Conservation (phyloP, 2,797 vertebrate species). For the Lerista edwardsae region DNA sequence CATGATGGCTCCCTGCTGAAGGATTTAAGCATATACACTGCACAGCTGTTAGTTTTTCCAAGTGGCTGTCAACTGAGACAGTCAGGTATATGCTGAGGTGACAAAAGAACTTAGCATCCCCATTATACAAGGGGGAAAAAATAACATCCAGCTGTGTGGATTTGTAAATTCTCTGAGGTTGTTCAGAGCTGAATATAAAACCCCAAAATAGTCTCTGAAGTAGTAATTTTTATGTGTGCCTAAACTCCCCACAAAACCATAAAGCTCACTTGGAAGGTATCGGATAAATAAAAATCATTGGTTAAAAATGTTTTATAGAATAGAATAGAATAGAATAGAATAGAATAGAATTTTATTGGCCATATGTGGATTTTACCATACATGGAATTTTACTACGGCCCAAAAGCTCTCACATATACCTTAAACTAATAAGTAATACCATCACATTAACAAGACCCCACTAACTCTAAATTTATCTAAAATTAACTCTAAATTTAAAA, state of each 20-base stretch:
- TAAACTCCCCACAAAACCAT: neutral
- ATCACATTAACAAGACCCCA: too few species aligned
- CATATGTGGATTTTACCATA: too few species aligned
- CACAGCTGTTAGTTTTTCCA: constrained; percentile 24
- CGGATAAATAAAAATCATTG: neutral
- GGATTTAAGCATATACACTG: constrained; percentile 2
- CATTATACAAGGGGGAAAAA: constrained; percentile 23
- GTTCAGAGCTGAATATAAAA: neutral
- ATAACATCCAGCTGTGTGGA: constrained; percentile 1
- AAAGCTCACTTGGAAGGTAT: neutral
- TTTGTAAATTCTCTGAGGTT: constrained; percentile 19
- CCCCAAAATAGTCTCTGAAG: neutral
- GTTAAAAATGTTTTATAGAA: neutral
- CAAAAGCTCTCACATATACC: too few species aligned
- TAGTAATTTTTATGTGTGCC: neutral
- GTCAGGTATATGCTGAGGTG: constrained; percentile 38
- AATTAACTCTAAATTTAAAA: too few species aligned
- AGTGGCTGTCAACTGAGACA: constrained; percentile 31
- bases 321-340: too few species aligned
- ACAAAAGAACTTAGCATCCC: constrained; percentile 38
- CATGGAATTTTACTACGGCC: too few species aligned
- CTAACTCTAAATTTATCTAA: too few species aligned
- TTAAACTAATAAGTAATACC: too few species aligned
- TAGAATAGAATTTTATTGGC: too few species aligned
- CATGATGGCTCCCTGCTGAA: neutral